These are phyloP conservation scores for Xanthorhoe designata DNA, from an alignment of 2,888 invertebrate genomes.

Conservation along the genomic window DNA sequence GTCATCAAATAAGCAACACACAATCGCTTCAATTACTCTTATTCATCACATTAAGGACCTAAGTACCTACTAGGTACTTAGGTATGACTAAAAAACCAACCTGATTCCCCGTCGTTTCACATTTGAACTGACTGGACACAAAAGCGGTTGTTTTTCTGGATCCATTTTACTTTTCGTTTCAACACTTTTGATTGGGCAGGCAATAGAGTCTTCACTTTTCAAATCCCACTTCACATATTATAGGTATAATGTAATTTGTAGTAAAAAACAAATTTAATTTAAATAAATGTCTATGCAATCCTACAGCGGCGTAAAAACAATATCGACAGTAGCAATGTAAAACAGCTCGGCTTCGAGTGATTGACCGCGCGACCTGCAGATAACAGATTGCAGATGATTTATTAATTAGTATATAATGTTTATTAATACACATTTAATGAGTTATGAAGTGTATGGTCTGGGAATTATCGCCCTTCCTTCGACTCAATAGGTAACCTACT, in stretches of 20 bases:
- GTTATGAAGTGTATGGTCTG: background rate
- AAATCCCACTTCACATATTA: no score
- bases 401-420: background rate
- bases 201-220: background rate
- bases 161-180: conserved; percentile 55
- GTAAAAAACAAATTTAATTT: no score
- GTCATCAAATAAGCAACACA: no score
- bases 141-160: conserved; percentile 65
- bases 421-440: conserved; percentile 2
- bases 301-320: background rate
- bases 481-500: no score
- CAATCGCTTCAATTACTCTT: no score
- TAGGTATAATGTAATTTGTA: no score
- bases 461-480: background rate
- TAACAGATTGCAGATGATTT: conserved; percentile 29
- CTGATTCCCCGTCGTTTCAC: conserved; percentile 49
- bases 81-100: conserved; percentile 36
- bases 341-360: background rate
- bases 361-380: conserved; percentile 31
- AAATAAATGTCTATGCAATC: background rate
- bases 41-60: no score
- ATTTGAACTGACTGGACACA: conserved; percentile 44
- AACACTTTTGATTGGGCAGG: background rate
- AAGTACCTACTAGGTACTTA: no score
- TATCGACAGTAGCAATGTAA: background rate